Base-by-base conservation (phyloP, 1,140 invertebrate species). In the Forficula auricularia region DNA sequence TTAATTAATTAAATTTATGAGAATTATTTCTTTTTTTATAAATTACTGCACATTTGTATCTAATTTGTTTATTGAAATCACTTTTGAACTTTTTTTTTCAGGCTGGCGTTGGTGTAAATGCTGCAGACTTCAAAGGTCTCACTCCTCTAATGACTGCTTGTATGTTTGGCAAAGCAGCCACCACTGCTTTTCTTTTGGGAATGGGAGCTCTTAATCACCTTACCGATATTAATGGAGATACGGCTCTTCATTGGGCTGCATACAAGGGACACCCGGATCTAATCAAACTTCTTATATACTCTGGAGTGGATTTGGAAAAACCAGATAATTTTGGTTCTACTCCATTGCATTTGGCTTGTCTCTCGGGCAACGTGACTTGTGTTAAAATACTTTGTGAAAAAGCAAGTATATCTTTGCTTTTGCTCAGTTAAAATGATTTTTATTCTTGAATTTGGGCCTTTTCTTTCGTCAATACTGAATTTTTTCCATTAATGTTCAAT, bases 251-350 rank as follows among this genome's bases (percentile, higher is more conserved):
- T 53, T 94, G 88, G 88, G 86, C 87, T 0, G 82, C 82, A 2
- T 91, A 90, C 57, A 92, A 92, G 65, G 87, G 62, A 0, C 82
- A 89, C 53, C 73, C 82, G 0, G 87, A 91, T 53, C 58, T 91
- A 38, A 87, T 90, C 49, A 71, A 81, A 36, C 59, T 94, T 37
- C 63, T 94, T n/a, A 87, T 90, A 57, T 88, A 91, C 56, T 86
- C 83, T 43, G 85, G 85, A 2, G 82, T 84, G 1, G 81, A 86
- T 54, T 64, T 89, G 30, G 77, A 86, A 50, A 87, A 87, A 58
- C 79, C 82, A 1, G 87, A 94, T 60, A 86, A 90, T 58, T 91
- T 88, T 57, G 87, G 86, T 7, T 90, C 88, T 0, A 91, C 86
- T 1, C 83, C 87, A 0, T 61, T 94, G n/a, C 88, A 94, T 60